Conservation (phyloP, 2,888 invertebrate species). For the Tenthredo scrophulariae region DNA sequence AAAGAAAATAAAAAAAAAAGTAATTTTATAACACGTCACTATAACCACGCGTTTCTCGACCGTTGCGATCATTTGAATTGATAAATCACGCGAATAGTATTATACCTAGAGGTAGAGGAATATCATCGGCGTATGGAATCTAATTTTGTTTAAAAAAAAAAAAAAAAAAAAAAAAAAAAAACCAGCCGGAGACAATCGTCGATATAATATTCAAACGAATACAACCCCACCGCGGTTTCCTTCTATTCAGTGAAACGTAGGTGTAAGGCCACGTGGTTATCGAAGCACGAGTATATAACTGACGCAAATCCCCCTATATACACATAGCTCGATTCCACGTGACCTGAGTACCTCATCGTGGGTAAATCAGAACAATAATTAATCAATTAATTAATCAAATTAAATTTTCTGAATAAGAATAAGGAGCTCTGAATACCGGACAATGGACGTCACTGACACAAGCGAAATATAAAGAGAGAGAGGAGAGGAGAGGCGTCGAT, state of each 20-base stretch:
- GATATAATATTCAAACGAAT: background rate
- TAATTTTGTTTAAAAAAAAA: no score
- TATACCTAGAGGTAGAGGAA: no score
- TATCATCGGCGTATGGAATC: no score
- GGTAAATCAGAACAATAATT: background rate
- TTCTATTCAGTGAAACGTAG: no score
- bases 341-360: background rate
- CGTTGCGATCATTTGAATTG: no score
- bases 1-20: no score
- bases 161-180: no score
- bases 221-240: background rate
- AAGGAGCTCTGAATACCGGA: background rate
- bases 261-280: background rate
- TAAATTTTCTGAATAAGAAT: background rate
- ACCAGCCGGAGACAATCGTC: background rate
- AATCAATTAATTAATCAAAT: background rate
- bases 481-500: background rate
- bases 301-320: background rate
- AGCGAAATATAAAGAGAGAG: background rate
- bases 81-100: no score
- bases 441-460: background rate
- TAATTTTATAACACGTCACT: no score
- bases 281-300: background rate
- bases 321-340: background rate
- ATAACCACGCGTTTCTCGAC: no score